A percentile compares a stretch with the other conserved stretches of the same genome.
Evolutionary conservation across 2,888 invertebrate species (phyloP).

Genomic region (Campoletis raptor): DNA sequence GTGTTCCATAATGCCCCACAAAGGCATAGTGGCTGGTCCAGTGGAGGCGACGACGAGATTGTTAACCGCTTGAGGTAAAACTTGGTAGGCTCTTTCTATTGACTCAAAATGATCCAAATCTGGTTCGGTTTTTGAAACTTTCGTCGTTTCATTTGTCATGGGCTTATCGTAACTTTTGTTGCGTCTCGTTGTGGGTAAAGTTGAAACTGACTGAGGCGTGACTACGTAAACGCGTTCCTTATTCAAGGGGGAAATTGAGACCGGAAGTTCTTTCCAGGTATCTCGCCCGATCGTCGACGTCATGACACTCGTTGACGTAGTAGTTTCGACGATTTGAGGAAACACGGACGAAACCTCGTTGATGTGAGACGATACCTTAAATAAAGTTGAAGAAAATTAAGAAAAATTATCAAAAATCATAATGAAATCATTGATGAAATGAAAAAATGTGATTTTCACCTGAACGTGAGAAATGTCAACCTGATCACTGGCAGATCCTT

Average conservation of each 20-base stretch:
- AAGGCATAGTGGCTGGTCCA: conserved; percentile 79
- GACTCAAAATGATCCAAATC: conserved; percentile 73
- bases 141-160: conserved; percentile 78
- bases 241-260: conserved; percentile 91
- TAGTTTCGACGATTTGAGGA: conserved; percentile 71
- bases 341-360: conserved; percentile 72
- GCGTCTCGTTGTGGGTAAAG: conserved; percentile 39
- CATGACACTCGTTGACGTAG: conserved; percentile 45
- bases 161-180: conserved; percentile 71
- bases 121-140: conserved; percentile 80
- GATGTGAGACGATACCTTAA: conserved; percentile 48
- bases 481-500: conserved; percentile 74
- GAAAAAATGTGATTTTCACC: conserved; percentile 62
- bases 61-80: conserved; percentile 83
- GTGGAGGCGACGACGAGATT: conserved; percentile 82
- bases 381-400: not conserved
- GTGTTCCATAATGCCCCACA: conserved; percentile 84
- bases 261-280: conserved; percentile 89
- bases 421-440: not conserved
- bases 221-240: conserved; percentile 94
- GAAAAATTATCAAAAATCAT: not conserved
- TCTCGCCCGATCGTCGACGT: conserved; percentile 84
- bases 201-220: conserved; percentile 88
- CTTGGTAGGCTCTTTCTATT: conserved; percentile 82
- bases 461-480: conserved; percentile 70